phyloP scores from a whole-genome alignment of 2,888 invertebrate species.

The Pachycephus smyrnensis region DNA sequence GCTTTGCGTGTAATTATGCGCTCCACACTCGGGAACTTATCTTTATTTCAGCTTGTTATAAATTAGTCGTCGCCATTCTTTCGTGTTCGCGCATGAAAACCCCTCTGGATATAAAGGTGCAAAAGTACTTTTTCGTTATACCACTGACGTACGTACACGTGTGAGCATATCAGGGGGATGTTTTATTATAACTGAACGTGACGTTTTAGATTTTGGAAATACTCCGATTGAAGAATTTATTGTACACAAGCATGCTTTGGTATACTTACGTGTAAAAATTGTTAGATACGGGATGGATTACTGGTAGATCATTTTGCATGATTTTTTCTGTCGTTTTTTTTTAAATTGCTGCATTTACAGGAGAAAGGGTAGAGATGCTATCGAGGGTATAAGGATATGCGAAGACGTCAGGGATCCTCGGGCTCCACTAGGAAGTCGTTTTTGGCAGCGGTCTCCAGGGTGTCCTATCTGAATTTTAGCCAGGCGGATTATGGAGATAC shows the following conservation, averaged over 20 bases:
- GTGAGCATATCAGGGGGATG: background rate
- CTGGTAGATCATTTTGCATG: background rate
- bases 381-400: slow-evolving; percentile 4
- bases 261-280: background rate
- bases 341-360: background rate
- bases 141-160: background rate
- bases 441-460: background rate
- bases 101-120: background rate
- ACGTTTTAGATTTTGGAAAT: background rate
- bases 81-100: background rate
- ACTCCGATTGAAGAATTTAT: background rate
- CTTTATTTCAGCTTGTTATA: slow-evolving; percentile 40
- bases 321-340: background rate
- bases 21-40: slow-evolving; percentile 32
- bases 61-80: slow-evolving; percentile 28
- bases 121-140: background rate
- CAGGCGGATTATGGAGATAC: slow-evolving; percentile 37
- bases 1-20: slow-evolving; percentile 39
- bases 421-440: background rate
- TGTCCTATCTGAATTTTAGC: slow-evolving; percentile 34
- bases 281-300: background rate
- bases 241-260: background rate
- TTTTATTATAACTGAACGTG: background rate
- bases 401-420: background rate
- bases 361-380: slow-evolving; percentile 8